Percentiles rank a stretch among this genome's conserved stretches.
phyloP scores from a whole-genome alignment of 2,113 vertebrate genomes.

The Chloropsis cyanopogon region DNA sequence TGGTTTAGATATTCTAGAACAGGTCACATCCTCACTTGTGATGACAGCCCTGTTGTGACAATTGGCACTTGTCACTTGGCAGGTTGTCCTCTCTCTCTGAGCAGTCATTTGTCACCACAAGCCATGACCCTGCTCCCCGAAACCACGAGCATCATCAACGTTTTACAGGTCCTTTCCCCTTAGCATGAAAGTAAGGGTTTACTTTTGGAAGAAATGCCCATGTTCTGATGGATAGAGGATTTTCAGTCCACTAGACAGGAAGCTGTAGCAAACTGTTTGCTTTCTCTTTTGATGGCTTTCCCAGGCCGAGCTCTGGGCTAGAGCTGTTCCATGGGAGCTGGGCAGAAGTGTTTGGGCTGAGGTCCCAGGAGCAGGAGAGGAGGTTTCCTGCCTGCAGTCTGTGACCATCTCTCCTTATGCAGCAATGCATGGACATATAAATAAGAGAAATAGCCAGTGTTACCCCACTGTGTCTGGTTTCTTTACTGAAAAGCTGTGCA shows the following conservation, averaged over 20 bases:
- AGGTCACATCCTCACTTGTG: neutral
- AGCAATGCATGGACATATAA: neutral
- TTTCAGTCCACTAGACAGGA: neutral
- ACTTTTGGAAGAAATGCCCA: neutral
- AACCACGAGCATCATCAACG: rapidly evolving
- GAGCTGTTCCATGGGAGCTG: neutral
- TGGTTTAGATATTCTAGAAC: neutral
- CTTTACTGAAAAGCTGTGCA: neutral
- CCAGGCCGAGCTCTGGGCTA: neutral
- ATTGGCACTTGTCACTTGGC: neutral
- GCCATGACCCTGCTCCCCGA: neutral
- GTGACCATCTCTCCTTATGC: neutral
- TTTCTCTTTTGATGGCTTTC: neutral
- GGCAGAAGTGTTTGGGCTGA: neutral
- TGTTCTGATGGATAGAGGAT: neutral
- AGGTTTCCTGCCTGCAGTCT: neutral
- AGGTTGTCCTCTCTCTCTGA: neutral
- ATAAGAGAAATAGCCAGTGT: neutral
- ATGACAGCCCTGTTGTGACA: rapidly evolving
- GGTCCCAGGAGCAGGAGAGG: neutral
- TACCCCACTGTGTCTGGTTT: neutral
- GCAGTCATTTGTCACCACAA: rapidly evolving
- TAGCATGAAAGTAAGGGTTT: neutral
- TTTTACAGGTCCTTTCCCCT: neutral
- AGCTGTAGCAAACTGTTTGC: neutral